phyloP scores from a whole-genome alignment of 2,888 invertebrate species.

The Pharmacophagus antenor region DNA sequence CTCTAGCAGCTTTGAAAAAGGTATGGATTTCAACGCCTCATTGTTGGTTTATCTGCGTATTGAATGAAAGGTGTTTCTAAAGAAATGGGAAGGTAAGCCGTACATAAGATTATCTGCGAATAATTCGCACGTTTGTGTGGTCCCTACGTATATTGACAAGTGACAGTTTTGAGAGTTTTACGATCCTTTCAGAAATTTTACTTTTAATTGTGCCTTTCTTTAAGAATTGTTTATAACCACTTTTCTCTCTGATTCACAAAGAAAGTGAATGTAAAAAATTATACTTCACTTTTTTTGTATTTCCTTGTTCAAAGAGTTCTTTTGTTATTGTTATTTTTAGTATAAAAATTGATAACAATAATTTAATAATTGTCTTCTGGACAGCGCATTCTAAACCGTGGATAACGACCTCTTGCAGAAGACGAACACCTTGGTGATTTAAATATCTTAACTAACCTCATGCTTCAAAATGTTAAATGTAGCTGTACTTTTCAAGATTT shows the following conservation, averaged over 20 bases:
- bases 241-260: constrained; percentile 41
- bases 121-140: constrained; percentile 64
- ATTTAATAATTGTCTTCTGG: too few species aligned
- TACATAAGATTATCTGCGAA: constrained; percentile 55
- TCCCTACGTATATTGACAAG: constrained; percentile 58
- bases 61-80: constrained; percentile 62
- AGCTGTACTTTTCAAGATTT: too few species aligned
- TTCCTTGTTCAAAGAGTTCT: not conserved
- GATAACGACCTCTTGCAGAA: too few species aligned
- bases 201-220: constrained; percentile 51
- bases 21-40: constrained; percentile 78
- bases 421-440: too few species aligned
- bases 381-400: too few species aligned
- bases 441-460: too few species aligned
- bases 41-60: constrained; percentile 69
- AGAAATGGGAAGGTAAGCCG: constrained; percentile 66
- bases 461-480: too few species aligned
- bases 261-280: constrained; percentile 39
- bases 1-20: constrained; percentile 49
- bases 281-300: constrained; percentile 3
- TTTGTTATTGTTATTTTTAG: not conserved
- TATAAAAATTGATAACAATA: too few species aligned
- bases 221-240: constrained; percentile 32
- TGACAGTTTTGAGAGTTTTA: constrained; percentile 57
- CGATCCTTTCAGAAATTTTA: constrained; percentile 49